These are phyloP conservation scores for Cryptocephalus moraei DNA, from an alignment of 2,888 invertebrate genomes.

Conservation along the genomic window DNA sequence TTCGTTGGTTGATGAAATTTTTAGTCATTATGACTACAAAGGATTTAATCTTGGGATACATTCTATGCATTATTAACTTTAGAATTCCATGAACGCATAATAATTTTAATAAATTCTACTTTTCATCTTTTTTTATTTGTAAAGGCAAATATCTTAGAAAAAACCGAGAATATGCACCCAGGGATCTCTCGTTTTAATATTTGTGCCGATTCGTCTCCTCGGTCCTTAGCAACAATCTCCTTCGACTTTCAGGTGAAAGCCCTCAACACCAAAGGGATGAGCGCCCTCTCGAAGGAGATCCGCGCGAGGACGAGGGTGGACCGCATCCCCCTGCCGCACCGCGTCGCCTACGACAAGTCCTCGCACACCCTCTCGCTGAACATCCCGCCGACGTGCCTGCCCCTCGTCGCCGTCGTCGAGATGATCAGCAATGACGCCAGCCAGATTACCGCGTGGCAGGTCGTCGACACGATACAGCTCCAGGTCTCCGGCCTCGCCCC, in stretches of 20 bases:
- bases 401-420: constrained; percentile 67
- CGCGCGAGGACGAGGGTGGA: constrained; percentile 75
- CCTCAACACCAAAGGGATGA: constrained; percentile 77
- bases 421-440: constrained; percentile 50
- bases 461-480: constrained; percentile 61
- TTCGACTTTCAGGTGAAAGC: constrained; percentile 58
- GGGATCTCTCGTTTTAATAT: no score
- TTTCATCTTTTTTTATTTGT: no score
- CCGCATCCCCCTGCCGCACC: constrained; percentile 67
- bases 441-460: constrained; percentile 53
- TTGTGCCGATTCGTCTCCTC: no score
- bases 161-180: no score
- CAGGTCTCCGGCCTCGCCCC: constrained; percentile 60
- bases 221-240: not conserved
- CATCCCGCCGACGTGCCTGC: constrained; percentile 67
- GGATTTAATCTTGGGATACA: no score
- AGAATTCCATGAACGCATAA: no score
- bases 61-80: no score
- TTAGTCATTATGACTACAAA: no score
- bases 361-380: constrained; percentile 68
- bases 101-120: no score
- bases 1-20: no score
- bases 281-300: constrained; percentile 78
- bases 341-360: constrained; percentile 74
- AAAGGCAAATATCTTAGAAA: no score